phyloP scores from a whole-genome alignment of 2,113 vertebrate genomes.

The Caretta caretta region DNA sequence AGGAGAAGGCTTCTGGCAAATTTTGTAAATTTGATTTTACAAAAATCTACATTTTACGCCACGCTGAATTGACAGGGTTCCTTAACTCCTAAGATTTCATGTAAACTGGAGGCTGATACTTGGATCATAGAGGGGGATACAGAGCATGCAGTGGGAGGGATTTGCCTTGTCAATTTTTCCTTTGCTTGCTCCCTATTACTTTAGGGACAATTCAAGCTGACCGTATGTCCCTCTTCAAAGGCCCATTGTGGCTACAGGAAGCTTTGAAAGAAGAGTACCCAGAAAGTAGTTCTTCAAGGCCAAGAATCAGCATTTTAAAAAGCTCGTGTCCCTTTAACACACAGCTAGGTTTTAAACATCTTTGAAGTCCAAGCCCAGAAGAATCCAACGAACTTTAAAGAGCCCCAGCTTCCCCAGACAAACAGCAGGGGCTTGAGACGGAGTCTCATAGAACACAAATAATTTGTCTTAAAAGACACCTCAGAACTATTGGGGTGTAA shows the following conservation, averaged over 20 bases:
- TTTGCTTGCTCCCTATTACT: background rate
- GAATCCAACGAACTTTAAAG: background rate
- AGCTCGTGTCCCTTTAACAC: background rate
- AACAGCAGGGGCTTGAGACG: background rate
- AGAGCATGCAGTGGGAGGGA: background rate
- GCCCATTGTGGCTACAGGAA: background rate
- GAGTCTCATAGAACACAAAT: background rate
- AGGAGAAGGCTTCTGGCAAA: background rate
- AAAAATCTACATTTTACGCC: background rate
- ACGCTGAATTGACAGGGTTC: background rate
- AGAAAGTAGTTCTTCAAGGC: accelerated
- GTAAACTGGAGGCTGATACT: background rate
- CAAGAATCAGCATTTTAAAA: background rate
- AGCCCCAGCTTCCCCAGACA: background rate
- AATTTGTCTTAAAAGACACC: background rate
- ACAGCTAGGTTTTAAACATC: background rate
- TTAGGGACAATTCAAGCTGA: background rate
- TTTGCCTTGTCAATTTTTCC: background rate
- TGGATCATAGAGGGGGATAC: background rate
- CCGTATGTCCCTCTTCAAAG: background rate
- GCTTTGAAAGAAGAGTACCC: no score
- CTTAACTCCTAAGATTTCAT: background rate
- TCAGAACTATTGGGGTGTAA: no score
- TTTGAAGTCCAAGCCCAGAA: background rate
- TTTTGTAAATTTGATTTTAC: background rate